These are phyloP conservation scores for Drosophila hydei DNA, from an alignment of 1,140 invertebrate genomes.

Conservation along the genomic window DNA sequence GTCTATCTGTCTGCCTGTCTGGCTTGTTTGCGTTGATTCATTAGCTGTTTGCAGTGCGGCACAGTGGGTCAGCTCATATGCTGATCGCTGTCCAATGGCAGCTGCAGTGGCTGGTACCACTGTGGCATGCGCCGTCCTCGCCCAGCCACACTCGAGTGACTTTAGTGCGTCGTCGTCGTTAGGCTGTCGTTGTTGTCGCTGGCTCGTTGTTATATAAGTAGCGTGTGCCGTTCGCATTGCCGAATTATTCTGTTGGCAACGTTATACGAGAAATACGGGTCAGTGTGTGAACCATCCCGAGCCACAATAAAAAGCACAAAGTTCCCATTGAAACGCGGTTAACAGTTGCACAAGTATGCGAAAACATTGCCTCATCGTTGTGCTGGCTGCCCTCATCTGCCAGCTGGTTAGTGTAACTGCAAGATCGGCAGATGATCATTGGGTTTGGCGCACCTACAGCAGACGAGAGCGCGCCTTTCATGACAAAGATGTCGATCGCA, in stretches of 20 bases:
- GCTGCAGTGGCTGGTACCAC: constrained; percentile 1
- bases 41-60: constrained; percentile 32
- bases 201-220: constrained; percentile 75
- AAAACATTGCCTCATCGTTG: constrained; percentile 64
- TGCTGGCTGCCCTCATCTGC: constrained; percentile 22
- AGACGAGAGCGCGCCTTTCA: constrained; percentile 63
- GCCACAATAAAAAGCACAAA: constrained; percentile 1
- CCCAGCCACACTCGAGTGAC: constrained; percentile 62
- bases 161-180: constrained; percentile 43
- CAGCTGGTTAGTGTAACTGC: constrained; percentile 38
- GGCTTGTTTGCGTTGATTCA: constrained; percentile 69
- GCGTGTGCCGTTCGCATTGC: constrained; percentile 63
- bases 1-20: constrained; percentile 30
- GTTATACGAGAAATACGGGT: constrained; percentile 69
- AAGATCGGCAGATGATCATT: constrained; percentile 52
- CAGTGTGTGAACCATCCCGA: constrained; percentile 58
- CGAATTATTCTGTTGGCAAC: constrained; percentile 67
- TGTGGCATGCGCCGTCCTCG: constrained; percentile 49
- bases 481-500: constrained; percentile 48
- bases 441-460: constrained; percentile 59
- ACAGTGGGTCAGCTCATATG: constrained; percentile 12
- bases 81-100: background rate
- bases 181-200: constrained; percentile 16
- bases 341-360: constrained; percentile 53
- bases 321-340: constrained; percentile 1